These are phyloP conservation scores for Caenorhabditis imperialis DNA, from an alignment of 2,888 invertebrate species.

Conservation along the genomic window DNA sequence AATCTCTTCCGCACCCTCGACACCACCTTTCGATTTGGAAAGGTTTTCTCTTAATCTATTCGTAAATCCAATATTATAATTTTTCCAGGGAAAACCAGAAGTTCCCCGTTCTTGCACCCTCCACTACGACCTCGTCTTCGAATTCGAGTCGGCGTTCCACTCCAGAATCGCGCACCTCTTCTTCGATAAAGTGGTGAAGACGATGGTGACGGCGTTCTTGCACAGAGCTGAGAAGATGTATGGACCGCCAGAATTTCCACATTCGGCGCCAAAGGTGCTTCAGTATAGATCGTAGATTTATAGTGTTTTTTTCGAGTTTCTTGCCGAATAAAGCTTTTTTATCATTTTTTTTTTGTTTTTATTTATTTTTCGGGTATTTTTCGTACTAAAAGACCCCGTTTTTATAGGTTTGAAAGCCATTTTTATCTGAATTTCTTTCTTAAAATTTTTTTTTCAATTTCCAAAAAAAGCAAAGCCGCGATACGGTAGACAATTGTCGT, in stretches of 20 bases:
- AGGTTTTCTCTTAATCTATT: slow-evolving; percentile 80
- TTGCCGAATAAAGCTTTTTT: too few species aligned
- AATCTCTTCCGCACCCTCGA: slow-evolving; percentile 89
- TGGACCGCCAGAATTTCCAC: slow-evolving; percentile 81
- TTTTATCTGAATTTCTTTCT: neutral
- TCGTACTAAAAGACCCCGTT: too few species aligned
- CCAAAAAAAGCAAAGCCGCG: neutral
- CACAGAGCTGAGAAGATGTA: slow-evolving; percentile 87
- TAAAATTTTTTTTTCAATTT: neutral
- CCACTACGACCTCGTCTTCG: slow-evolving; percentile 83
- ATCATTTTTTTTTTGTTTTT: too few species aligned
- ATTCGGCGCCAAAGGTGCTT: slow-evolving; percentile 56
- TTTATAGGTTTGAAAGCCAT: too few species aligned
- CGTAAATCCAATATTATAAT: neutral
- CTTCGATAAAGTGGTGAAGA: slow-evolving; percentile 90
- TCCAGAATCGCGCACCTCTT: slow-evolving; percentile 92
- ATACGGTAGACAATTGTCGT: slow-evolving; percentile 1
- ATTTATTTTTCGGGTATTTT: too few species aligned
- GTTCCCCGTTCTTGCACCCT: slow-evolving; percentile 59
- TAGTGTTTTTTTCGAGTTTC: slow-evolving; percentile 9
- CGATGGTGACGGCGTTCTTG: slow-evolving; percentile 95
- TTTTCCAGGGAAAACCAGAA: slow-evolving; percentile 39
- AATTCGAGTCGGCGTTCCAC: slow-evolving; percentile 90
- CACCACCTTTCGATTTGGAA: slow-evolving; percentile 92
- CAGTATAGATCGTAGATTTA: slow-evolving; percentile 54